Evolutionary conservation across 2,888 invertebrate species (phyloP), one percentile per base, ranked within the genome.

Genomic region (Quadroppia sp.): DNA sequence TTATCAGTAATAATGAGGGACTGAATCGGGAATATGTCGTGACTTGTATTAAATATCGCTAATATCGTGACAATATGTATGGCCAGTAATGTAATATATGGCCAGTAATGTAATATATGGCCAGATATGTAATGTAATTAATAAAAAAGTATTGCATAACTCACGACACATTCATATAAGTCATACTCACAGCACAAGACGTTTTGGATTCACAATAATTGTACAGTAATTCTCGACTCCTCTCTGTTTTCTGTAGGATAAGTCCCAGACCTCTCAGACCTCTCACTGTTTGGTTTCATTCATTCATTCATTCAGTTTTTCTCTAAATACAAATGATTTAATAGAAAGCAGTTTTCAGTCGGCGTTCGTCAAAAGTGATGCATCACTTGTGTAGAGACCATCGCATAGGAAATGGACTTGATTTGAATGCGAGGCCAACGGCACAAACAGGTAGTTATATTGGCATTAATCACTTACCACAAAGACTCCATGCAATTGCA

Each of bases 281-380:
- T 17, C 67, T 67, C 32, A 42, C 67, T 67, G 67, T 67, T 67
- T n/a, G 3, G 20, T 64, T 67, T 67, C 42, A 67, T 67, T 67
- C 23, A 67, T 6, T 67, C 23, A 36, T 67, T 67, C 42, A 67
- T 67, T 67, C 23, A 67, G 20, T 67, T 40, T 67, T 67, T n/a
- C n/a, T n/a, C n/a, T n/a, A n/a, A 67, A 67, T 7, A 67, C 42
- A 67, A 42, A 67, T 67, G 1, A 67, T 42, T 67, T 32, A 42
- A 61, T 61, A 32, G 67, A 36, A 67, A 67, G 67, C 20, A 67
- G 67, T 67, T 25, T 67, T 67, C 40, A 23, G 36, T 67, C 67
- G 67, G 67, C 67, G 40, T 67, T 42, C 40, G 2, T 23, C 15
- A 67, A 67, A 67, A 67, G 67, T 67, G 67, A 67, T 67, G 67